A percentile compares a stretch with the other conserved stretches of the same genome.
phyloP scores from a whole-genome alignment of 2,888 invertebrate species.

The Drosophila subsilvestris region DNA sequence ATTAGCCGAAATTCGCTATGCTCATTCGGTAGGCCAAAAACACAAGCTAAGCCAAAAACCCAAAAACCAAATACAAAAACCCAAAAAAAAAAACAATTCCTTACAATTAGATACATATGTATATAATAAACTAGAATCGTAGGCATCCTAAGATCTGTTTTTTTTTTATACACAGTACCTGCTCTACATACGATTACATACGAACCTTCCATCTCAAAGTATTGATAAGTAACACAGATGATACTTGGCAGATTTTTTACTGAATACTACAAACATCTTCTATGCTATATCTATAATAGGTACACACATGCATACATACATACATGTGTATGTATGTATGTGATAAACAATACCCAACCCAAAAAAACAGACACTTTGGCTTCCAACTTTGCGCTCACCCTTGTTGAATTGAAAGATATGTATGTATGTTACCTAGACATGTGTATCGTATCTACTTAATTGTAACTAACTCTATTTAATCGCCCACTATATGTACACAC shows the following conservation, averaged over 20 bases:
- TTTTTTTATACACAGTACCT: neutral
- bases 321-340: neutral
- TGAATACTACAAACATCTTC: constrained; percentile 52
- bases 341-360: constrained; percentile 28
- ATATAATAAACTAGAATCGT: constrained; percentile 36
- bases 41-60: constrained; percentile 68
- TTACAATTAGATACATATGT: constrained; percentile 17
- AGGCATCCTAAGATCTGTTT: constrained; percentile 44
- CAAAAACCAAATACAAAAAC: constrained; percentile 47
- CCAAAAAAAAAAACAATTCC: constrained; percentile 50
- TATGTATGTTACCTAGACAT: constrained; percentile 32
- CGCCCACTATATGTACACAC: constrained; percentile 37
- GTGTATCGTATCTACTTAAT: constrained; percentile 40
- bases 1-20: constrained; percentile 84
- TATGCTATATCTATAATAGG: constrained; percentile 38
- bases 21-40: constrained; percentile 84
- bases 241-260: constrained; percentile 71
- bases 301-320: constrained; percentile 13
- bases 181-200: constrained; percentile 5
- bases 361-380: constrained; percentile 57
- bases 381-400: constrained; percentile 70
- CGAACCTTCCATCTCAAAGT: constrained; percentile 18
- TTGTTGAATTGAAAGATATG: constrained; percentile 37
- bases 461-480: constrained; percentile 28
- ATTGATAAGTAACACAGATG: constrained; percentile 30